These are phyloP conservation scores for Boloria selene DNA, from an alignment of 2,888 invertebrate species.

Conservation along the genomic window DNA sequence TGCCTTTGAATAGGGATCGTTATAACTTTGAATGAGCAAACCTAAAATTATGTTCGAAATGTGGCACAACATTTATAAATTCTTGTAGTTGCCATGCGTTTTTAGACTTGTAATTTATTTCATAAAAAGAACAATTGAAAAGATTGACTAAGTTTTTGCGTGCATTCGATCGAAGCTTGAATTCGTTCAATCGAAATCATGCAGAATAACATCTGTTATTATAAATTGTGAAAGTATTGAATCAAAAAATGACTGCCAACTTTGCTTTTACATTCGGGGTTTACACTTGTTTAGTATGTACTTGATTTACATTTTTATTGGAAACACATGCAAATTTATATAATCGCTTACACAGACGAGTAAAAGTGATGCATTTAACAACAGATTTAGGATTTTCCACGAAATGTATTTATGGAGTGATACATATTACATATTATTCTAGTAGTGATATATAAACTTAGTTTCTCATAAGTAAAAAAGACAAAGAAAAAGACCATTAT, in stretches of 20 bases:
- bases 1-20: conserved; percentile 3
- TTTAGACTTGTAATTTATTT: too few species aligned
- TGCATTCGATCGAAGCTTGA: neutral
- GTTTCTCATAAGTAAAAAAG: too few species aligned
- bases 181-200: neutral
- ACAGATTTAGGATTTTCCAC: neutral
- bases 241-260: neutral
- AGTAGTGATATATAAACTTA: neutral
- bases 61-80: neutral
- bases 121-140: neutral
- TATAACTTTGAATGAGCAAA: neutral
- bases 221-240: conserved; percentile 13
- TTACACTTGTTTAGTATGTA: neutral
- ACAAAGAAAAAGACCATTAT: too few species aligned
- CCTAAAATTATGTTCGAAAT: neutral
- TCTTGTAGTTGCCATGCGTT: too few species aligned
- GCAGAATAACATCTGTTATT: conserved; percentile 7
- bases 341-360: neutral
- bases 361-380: neutral
- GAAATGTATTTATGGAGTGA: too few species aligned
- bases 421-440: neutral
- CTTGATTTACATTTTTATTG: neutral
- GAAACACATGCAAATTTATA: neutral
- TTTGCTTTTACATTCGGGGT: neutral
- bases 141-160: neutral